A percentile compares a stretch with the other conserved stretches of the same genome.
Evolutionary conservation across 1,140 invertebrate genomes (phyloP).

Genomic region (Tetragnatha versicolor): DNA sequence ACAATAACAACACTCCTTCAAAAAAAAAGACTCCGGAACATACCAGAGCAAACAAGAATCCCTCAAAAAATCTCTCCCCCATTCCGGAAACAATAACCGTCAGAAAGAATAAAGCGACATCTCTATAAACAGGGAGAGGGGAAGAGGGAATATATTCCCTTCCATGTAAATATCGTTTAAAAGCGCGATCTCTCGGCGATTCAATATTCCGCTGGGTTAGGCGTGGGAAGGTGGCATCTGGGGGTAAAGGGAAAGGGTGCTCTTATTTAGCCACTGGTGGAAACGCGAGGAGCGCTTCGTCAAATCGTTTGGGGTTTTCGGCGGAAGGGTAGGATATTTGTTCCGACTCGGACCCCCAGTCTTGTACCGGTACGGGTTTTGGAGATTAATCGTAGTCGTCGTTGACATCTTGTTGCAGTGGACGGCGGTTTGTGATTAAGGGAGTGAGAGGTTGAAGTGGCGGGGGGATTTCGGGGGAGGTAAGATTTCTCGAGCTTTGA

Average conservation of each 20-base stretch:
- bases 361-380: neutral
- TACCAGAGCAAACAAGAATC: neutral
- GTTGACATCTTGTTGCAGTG: no score
- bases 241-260: neutral
- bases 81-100: neutral
- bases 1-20: neutral
- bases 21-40: neutral
- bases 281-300: conserved; percentile 35
- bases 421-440: no score
- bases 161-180: conserved; percentile 53
- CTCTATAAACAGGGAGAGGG: conserved; percentile 1
- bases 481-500: neutral
- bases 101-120: neutral
- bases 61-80: neutral
- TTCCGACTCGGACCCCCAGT: neutral
- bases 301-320: conserved; percentile 24
- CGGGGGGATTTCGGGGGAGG: neutral
- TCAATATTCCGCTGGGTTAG: conserved; percentile 33
- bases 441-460: neutral
- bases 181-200: conserved; percentile 42
- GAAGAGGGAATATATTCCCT: conserved; percentile 12
- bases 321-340: conserved; percentile 20
- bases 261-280: conserved; percentile 41
- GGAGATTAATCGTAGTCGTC: no score
- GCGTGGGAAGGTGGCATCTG: conserved; percentile 22